Conservation (phyloP, 1,140 invertebrate species). For the Drosophila bocki region DNA sequence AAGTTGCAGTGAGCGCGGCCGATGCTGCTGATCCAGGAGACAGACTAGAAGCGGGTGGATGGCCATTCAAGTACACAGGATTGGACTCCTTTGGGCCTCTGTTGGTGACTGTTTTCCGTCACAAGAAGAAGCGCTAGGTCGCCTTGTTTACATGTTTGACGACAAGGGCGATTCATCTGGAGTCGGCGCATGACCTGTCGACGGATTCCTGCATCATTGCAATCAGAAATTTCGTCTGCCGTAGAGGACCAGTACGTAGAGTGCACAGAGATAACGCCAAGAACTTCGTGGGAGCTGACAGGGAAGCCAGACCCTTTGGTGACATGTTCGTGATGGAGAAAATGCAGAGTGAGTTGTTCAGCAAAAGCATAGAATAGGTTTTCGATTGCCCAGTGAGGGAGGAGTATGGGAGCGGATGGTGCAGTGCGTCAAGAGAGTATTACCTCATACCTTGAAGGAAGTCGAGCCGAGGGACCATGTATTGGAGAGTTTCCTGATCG, state of each 20-base stretch:
- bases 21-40: background rate
- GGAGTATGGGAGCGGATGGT: conserved; percentile 4
- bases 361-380: conserved; percentile 4
- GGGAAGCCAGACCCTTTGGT: conserved; percentile 10
- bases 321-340: background rate
- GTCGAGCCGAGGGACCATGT: too few species aligned
- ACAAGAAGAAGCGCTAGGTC: background rate
- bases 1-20: background rate
- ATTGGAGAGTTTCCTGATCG: too few species aligned
- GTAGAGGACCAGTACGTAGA: too few species aligned
- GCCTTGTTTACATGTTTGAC: background rate
- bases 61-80: conserved; percentile 9
- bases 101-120: background rate
- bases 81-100: conserved; percentile 7
- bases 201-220: too few species aligned
- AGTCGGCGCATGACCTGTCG: too few species aligned
- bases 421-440: too few species aligned
- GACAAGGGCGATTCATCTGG: too few species aligned
- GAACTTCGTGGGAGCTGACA: too few species aligned
- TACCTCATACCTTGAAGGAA: too few species aligned
- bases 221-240: too few species aligned
- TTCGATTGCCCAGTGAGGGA: conserved; percentile 8
- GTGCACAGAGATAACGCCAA: too few species aligned
- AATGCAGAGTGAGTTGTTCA: conserved; percentile 3
- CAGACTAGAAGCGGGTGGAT: background rate